Evolutionary conservation across 2,797 vertebrate genomes (phyloP).

Genomic region (Iguana delicatissima): DNA sequence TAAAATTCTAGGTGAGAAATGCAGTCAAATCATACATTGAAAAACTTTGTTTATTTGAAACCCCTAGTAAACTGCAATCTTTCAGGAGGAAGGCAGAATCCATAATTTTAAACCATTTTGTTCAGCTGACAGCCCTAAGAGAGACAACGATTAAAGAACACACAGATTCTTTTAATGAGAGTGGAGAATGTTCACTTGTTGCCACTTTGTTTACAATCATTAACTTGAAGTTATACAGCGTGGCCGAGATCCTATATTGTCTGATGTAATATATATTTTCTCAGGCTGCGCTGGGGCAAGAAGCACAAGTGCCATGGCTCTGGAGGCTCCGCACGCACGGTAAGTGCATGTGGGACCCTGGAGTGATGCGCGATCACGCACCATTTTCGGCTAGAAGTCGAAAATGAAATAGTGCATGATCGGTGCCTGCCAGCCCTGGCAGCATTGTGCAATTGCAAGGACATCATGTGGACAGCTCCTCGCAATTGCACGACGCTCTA

Average conservation of each 20-base stretch:
- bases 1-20: slow-evolving; percentile 53
- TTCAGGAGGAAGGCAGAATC: slow-evolving; percentile 56
- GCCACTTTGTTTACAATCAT: slow-evolving; percentile 51
- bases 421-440: no score
- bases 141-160: slow-evolving; percentile 66
- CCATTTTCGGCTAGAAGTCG: no score
- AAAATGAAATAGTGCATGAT: no score
- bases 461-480: no score
- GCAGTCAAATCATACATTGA: slow-evolving; percentile 64
- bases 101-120: slow-evolving; percentile 70
- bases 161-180: slow-evolving; percentile 56
- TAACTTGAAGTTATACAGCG: slow-evolving; percentile 51
- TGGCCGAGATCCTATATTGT: background rate
- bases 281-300: no score
- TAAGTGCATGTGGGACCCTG: no score
- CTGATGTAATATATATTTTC: no score
- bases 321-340: no score
- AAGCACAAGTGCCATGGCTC: no score
- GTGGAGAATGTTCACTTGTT: slow-evolving; percentile 63
- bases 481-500: no score
- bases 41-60: slow-evolving; percentile 70
- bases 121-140: slow-evolving; percentile 66
- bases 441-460: no score
- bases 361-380: no score
- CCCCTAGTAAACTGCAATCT: slow-evolving; percentile 68